Conservation (phyloP, 2,888 invertebrate genomes). For the Homarus gammarus region DNA sequence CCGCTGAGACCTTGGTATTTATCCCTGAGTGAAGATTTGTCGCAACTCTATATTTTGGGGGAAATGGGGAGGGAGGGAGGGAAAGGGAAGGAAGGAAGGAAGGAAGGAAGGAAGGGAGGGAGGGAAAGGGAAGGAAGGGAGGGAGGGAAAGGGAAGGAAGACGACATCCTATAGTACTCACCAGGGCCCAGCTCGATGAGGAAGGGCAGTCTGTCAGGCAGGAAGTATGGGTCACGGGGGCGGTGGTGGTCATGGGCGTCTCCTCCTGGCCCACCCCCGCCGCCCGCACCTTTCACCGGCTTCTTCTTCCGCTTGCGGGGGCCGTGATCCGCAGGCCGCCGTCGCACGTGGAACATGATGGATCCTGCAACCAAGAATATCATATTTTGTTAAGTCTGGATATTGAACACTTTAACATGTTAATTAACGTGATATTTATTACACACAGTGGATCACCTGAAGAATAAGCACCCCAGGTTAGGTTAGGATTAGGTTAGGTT, state of each 20-base stretch:
- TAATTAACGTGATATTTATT: too few species aligned
- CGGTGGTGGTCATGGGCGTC: conserved; percentile 77
- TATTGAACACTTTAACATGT: not conserved
- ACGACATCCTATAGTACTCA: conserved; percentile 32
- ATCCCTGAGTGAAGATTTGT: too few species aligned
- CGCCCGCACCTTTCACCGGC: conserved; percentile 79
- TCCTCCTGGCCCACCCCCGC: conserved; percentile 81
- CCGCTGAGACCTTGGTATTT: too few species aligned
- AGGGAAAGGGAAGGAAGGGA: conserved; percentile 31
- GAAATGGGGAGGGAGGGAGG: conserved; percentile 47
- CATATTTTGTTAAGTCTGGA: conserved; percentile 6
- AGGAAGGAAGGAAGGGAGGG: not conserved
- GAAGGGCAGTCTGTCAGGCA: conserved; percentile 82
- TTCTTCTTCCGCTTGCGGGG: conserved; percentile 93
- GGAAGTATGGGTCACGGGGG: conserved; percentile 79
- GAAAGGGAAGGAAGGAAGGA: conserved; percentile 29
- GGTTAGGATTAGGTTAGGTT: too few species aligned
- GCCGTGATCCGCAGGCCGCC: conserved; percentile 93
- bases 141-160: not conserved
- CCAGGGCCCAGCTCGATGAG: conserved; percentile 89
- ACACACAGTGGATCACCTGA: too few species aligned
- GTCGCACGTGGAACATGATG: conserved; percentile 97
- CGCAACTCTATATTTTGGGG: too few species aligned
- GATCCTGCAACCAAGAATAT: conserved; percentile 87
- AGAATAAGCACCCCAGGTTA: too few species aligned